These are phyloP conservation scores for Gila orcuttii DNA, from an alignment of 2,113 vertebrate species.

Conservation along the genomic window DNA sequence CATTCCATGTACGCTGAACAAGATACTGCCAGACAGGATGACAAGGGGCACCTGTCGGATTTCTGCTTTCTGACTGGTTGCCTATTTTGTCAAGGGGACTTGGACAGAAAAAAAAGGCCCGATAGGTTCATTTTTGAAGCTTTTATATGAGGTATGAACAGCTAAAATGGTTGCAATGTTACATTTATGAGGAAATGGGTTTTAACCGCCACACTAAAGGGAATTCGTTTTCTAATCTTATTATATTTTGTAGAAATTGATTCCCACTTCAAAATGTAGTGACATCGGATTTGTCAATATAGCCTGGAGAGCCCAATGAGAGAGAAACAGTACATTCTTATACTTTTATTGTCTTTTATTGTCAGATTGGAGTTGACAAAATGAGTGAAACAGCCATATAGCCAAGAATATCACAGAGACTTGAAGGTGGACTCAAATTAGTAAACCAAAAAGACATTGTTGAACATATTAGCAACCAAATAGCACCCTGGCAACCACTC, in stretches of 20 bases:
- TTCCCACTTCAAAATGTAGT: background rate
- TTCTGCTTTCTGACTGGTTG: background rate
- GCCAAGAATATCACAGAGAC: too few species aligned
- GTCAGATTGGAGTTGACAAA: background rate
- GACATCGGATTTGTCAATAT: background rate
- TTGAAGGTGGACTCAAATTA: background rate
- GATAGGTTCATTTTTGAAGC: background rate
- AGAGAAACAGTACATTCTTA: background rate
- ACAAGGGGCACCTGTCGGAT: background rate
- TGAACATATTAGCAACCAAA: too few species aligned
- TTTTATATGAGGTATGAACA: background rate
- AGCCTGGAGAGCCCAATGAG: background rate
- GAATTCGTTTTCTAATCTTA: background rate
- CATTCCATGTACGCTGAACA: background rate
- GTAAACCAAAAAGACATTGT: background rate
- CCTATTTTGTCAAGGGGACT: background rate
- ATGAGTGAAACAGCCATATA: background rate
- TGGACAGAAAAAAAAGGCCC: background rate
- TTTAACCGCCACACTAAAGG: background rate
- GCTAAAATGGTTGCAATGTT: background rate
- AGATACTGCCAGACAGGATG: slow-evolving; percentile 11
- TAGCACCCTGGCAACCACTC: too few species aligned
- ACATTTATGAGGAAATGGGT: background rate
- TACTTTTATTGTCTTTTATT: background rate
- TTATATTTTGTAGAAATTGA: background rate